These are phyloP conservation scores for Eunapius fragilis DNA, from an alignment of 37 sponge, comb jelly and placozoan genomes.

Conservation along the genomic window DNA sequence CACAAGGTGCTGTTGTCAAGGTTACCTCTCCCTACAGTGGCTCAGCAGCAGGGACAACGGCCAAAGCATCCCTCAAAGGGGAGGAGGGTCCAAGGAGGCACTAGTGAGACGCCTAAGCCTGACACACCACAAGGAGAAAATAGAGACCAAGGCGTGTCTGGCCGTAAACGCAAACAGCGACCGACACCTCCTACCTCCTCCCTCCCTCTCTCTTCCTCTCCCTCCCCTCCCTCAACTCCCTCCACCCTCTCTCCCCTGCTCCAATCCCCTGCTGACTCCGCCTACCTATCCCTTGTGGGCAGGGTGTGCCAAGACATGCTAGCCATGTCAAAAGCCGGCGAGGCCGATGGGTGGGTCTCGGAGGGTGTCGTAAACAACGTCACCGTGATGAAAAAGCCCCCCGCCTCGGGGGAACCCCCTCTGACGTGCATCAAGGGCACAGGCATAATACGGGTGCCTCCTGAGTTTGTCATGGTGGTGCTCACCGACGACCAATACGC, in stretches of 20 bases:
- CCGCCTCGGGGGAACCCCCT: constrained; percentile 43
- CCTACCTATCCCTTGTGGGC: constrained; percentile 3
- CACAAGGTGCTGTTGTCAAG: constrained; percentile 12
- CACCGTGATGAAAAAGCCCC: constrained; percentile 53
- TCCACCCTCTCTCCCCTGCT: neutral
- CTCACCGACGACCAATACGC: constrained; percentile 23
- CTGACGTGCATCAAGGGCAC: constrained; percentile 76
- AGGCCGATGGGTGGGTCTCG: constrained; percentile 57
- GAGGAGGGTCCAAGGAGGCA: neutral
- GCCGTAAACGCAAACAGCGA: neutral
- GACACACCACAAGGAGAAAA: no score
- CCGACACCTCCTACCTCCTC: neutral
- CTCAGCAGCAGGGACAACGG: neutral
- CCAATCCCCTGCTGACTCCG: neutral
- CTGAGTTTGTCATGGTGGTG: constrained; percentile 57
- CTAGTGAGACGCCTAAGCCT: no score
- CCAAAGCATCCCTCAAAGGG: neutral
- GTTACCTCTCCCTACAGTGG: neutral
- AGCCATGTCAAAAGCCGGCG: constrained; percentile 12
- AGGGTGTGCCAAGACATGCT: constrained; percentile 14
- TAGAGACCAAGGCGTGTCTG: no score
- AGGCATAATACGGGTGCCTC: constrained; percentile 54
- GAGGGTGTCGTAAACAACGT: constrained; percentile 51
- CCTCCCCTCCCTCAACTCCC: constrained; percentile 3
- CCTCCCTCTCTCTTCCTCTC: neutral